Evolutionary conservation across 2,797 vertebrate genomes (phyloP).

Genomic region (Gymnoscopelus braueri): DNA sequence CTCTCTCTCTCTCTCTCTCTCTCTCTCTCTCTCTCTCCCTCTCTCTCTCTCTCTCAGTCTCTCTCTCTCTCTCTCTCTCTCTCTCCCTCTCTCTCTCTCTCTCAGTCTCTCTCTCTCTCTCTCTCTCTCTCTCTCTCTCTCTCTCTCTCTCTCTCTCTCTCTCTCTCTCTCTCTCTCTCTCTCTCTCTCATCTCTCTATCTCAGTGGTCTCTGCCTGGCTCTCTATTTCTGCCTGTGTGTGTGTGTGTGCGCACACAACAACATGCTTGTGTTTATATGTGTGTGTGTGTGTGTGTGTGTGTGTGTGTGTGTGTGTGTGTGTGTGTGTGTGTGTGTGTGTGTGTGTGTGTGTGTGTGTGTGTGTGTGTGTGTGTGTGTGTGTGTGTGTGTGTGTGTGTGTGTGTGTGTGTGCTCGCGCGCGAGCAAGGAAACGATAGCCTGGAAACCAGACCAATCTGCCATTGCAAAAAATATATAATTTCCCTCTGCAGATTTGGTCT

Average conservation of each 20-base stretch:
- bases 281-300: background rate
- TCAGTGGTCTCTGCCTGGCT: background rate
- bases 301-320: background rate
- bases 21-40: background rate
- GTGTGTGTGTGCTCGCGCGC: background rate
- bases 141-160: background rate
- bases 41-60: background rate
- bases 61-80: background rate
- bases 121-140: background rate
- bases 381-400: constrained; percentile 37
- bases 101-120: background rate
- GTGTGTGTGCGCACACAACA: background rate
- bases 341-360: background rate
- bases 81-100: background rate
- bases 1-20: background rate
- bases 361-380: background rate
- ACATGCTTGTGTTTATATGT: background rate
- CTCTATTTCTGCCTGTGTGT: constrained; percentile 8
- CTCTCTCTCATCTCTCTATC: background rate
- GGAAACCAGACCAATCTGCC: no score
- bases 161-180: constrained; percentile 7
- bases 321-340: constrained; percentile 36
- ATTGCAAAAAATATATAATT: no score
- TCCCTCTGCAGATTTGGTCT: no score
- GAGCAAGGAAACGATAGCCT: no score